phyloP scores from a whole-genome alignment of 2,797 vertebrate species.

The Apogon hyalosoma region DNA sequence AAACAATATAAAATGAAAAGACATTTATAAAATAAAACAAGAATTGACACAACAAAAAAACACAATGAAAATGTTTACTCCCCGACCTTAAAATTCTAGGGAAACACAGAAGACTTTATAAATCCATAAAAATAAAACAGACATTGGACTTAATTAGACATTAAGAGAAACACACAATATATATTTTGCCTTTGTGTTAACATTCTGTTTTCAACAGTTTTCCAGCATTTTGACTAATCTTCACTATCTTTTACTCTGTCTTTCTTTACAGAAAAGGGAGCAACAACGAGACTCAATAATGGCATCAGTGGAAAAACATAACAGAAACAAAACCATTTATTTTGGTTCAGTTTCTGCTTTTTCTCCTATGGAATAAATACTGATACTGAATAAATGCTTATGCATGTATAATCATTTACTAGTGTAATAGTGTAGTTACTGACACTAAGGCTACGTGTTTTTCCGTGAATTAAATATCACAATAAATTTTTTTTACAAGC shows the following conservation, averaged over 20 bases:
- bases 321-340: not conserved
- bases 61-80: no score
- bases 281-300: not conserved
- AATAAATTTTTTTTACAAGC: constrained; percentile 34
- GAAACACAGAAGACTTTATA: no score
- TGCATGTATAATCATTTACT: constrained; percentile 16
- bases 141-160: no score
- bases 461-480: not conserved
- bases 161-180: no score
- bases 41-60: no score
- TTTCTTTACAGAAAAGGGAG: constrained; percentile 19
- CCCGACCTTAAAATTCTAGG: no score
- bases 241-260: not conserved
- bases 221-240: not conserved
- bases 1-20: no score
- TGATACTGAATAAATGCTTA: not conserved
- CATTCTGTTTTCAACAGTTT: not conserved
- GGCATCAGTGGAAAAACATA: not conserved
- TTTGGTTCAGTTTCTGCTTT: not conserved
- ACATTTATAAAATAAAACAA: no score
- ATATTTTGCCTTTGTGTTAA: no score
- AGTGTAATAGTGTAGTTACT: constrained; percentile 26
- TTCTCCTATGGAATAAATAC: not conserved
- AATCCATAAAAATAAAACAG: no score
- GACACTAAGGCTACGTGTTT: no score